Base-by-base conservation (phyloP, 2,797 vertebrate genomes). In the Denticeps clupeoides region DNA sequence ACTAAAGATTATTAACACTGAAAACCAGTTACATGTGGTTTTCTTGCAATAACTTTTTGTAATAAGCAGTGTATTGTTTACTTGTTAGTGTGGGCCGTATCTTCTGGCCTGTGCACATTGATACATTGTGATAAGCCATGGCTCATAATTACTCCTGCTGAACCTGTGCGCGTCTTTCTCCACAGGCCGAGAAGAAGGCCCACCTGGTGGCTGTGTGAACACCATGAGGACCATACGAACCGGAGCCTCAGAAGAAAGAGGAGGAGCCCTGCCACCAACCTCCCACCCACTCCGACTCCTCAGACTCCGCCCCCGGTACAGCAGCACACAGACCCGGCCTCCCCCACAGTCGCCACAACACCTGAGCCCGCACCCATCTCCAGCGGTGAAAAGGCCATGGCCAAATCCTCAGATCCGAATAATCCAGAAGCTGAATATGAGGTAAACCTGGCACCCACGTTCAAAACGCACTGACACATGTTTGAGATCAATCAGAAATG, bases 251-350 rank as follows among this genome's bases (percentile, higher is more conserved):
- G 72, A 31, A 83, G 80, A 49, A 78, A 81, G 12, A 50, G 45
- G 59, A 80, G 82, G 45, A 78, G 79, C 46, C 68, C 79, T 1
- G 57, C 62, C 16, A 73, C 77, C 27, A 54, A 41, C 7, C 54
- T 60, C 70, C 75, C 1, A 56, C 66, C 60, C 47, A 60, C 45
- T 15, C 51, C 56, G n/a, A 51, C 59, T 11, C 53, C 62, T 28
- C 55, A 45, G 44, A 54, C 59, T 41, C 77, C 75, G 2, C 71
- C 72, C 4, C 73, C 72, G 6, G 73, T 74, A 28, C 81, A 82
- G 33, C 82, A 81, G 53, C 74, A 84, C 66, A 85, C 81, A 5
- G 81, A 81, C 59, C 83, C 83, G 1, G 80, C 83, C 49, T 85
- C 83, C 1, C 83, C 83, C 1, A 83, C 73, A 0, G 80, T 82